These are phyloP conservation scores for Acholoe squamosa DNA, from an alignment of 2,888 invertebrate genomes.

Conservation along the genomic window DNA sequence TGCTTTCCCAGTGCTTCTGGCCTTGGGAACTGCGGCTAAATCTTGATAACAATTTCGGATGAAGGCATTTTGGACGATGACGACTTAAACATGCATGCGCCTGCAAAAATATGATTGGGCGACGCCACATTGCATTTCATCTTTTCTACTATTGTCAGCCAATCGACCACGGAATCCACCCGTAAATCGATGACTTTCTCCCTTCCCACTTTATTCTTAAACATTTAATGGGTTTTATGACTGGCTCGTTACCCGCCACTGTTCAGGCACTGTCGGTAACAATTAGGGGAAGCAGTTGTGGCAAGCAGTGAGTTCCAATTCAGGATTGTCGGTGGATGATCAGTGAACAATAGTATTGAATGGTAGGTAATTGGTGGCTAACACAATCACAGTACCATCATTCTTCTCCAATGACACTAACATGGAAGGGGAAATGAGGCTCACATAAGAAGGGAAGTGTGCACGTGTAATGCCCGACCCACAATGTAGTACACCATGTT, in stretches of 20 bases:
- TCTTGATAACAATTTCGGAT: background rate
- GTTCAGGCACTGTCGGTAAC: background rate
- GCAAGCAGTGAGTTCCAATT: background rate
- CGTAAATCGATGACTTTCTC: conserved; percentile 21
- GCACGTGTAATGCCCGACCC: too few species aligned
- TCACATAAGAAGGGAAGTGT: too few species aligned
- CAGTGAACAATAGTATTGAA: conserved; percentile 1
- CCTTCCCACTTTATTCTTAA: background rate
- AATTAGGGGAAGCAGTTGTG: background rate
- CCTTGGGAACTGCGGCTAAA: too few species aligned
- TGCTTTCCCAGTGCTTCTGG: too few species aligned
- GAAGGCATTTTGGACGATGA: conserved; percentile 10
- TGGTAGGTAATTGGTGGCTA: conserved; percentile 21
- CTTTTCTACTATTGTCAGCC: background rate
- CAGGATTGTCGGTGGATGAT: background rate
- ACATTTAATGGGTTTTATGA: background rate
- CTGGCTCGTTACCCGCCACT: background rate
- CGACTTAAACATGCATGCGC: background rate
- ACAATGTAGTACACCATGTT: too few species aligned
- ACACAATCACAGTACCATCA: background rate
- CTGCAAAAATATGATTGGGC: background rate
- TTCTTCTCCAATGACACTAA: too few species aligned
- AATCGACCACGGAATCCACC: background rate
- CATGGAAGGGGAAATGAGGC: too few species aligned
- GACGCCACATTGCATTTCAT: background rate